Evolutionary conservation across 1,140 invertebrate genomes (phyloP).

Genomic region (Dermatophagoides farinae): DNA sequence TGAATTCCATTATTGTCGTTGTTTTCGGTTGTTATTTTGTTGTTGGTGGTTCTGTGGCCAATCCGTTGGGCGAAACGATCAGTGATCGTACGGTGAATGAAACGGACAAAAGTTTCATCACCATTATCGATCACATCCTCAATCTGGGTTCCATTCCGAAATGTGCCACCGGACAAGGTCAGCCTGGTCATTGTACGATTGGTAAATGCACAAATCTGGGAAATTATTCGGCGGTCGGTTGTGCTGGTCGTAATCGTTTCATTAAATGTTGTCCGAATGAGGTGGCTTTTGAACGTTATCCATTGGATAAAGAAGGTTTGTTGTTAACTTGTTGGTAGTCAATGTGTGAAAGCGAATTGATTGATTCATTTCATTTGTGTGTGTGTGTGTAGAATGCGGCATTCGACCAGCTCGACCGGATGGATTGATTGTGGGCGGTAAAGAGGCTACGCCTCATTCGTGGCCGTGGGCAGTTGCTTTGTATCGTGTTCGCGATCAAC

Average conservation of each 20-base stretch:
- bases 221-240: background rate
- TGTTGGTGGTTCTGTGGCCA: no score
- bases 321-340: background rate
- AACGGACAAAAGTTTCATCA: background rate
- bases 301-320: background rate
- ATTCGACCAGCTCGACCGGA: background rate
- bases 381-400: background rate
- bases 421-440: slow-evolving; percentile 19
- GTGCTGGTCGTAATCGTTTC: background rate
- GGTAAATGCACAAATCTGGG: background rate
- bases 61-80: no score
- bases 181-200: background rate
- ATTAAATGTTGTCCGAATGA: background rate
- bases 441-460: slow-evolving; percentile 13
- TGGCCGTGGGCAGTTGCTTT: slow-evolving; percentile 20
- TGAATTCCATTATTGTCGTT: no score
- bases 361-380: background rate
- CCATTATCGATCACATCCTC: background rate
- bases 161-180: background rate
- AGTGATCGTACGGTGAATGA: no score
- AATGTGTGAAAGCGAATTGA: background rate
- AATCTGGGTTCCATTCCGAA: background rate
- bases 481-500: background rate
- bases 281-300: background rate
- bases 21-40: no score